phyloP scores from a whole-genome alignment of 2,888 invertebrate species.

The Itoplectis maculator region DNA sequence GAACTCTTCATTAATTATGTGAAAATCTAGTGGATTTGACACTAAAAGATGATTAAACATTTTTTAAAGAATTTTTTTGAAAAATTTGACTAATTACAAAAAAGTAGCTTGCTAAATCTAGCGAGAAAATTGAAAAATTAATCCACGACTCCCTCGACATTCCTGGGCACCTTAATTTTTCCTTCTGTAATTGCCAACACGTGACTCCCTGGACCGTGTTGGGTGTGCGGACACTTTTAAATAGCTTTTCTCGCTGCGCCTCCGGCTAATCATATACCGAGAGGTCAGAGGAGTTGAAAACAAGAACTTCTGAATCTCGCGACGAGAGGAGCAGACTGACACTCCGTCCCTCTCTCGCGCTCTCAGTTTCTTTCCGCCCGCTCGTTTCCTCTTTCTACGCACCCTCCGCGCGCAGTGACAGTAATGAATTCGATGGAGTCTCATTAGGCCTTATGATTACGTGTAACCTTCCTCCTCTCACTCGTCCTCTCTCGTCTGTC shows the following conservation, averaged over 20 bases:
- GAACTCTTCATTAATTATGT: no score
- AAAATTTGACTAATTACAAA: not conserved
- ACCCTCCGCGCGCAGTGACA: constrained; percentile 39
- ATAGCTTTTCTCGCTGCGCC: constrained; percentile 7
- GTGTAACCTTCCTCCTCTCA: constrained; percentile 66
- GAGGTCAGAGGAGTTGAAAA: constrained; percentile 6
- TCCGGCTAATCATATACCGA: not conserved
- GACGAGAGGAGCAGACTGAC: not conserved
- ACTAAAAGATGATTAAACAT: not conserved
- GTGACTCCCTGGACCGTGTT: constrained; percentile 3
- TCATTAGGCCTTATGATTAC: constrained; percentile 71
- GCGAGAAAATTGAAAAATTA: not conserved
- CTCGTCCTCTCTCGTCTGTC: constrained; percentile 28
- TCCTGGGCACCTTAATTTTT: not conserved
- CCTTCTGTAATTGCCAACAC: constrained; percentile 4
- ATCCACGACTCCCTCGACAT: not conserved
- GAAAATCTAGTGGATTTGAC: no score
- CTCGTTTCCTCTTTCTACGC: constrained; percentile 1
- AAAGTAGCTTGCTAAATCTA: not conserved
- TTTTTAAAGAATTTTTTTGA: not conserved
- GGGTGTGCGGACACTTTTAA: constrained; percentile 25
- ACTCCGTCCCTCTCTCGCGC: not conserved
- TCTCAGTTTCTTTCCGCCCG: no score
- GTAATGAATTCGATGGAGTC: constrained; percentile 59
- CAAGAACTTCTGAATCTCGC: constrained; percentile 32